Evolutionary conservation across 1,140 invertebrate genomes (phyloP), one percentile per base, ranked within the genome.

Genomic region (Leptinotarsa undecemlineata): DNA sequence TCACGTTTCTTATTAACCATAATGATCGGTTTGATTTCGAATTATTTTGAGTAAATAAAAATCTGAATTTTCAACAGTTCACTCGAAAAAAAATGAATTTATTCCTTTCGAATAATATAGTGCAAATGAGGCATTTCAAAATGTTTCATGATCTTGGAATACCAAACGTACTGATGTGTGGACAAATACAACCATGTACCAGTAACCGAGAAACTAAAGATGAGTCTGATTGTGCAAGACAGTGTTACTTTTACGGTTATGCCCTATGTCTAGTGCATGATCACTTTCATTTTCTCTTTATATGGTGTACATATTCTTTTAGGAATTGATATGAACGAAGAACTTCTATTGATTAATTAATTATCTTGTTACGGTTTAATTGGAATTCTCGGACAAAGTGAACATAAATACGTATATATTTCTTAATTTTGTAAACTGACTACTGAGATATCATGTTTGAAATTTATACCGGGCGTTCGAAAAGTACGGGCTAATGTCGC

Each of bases 211-310:
- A 67, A 67, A 67, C 42, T 67, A 14, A 26, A 33, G 21, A 67
- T 67, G 64, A 67, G 64, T 67, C 42, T 4, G 21, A 57, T 67
- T 67, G 64, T 67, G 64, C 42, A 67, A 67, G 64, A 42, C 64
- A 26, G 17, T 67, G 64, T 57, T 57, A 67, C 64, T 13, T 67
- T 67, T 67, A 67, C n/a, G 64, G 64, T 42, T 21, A 67, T 33
- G 42, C 4, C 64, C 64, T 67, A 19, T 67, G 64, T 67, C 64
- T 67, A 67, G 64, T 67, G 64, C 64, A 67, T 17, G 42, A 23
- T 6, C 64, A 67, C 64, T 67, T 67, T 67, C 64, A 67, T 67
- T 67, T 26, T 26, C 13, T 17, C 64, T 23, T 67, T 67, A 67
- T 67, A 67, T 67, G 21, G 64, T 4, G 26, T 21, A 33, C 26